These are phyloP conservation scores for Drosophila antonietae DNA, from an alignment of 2,888 invertebrate species.

Conservation along the genomic window DNA sequence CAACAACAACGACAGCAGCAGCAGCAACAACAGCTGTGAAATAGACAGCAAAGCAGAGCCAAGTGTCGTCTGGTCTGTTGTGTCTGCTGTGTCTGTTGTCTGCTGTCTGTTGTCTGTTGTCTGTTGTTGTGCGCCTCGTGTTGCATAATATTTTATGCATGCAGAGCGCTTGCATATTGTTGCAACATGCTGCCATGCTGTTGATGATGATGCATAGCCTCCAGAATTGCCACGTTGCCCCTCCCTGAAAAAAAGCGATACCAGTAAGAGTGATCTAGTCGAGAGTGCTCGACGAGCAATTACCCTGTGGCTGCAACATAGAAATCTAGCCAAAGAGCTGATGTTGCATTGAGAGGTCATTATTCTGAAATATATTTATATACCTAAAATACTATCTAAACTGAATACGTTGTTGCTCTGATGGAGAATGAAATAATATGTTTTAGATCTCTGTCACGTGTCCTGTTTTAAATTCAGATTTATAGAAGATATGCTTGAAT, in stretches of 20 bases:
- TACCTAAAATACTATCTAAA: no score
- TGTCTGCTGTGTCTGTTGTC: slow-evolving; percentile 27
- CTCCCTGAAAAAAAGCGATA: slow-evolving; percentile 55
- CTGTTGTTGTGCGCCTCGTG: slow-evolving; percentile 43
- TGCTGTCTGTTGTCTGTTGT: slow-evolving; percentile 46
- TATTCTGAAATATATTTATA: no score
- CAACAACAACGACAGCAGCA: slow-evolving; percentile 23
- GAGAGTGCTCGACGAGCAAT: slow-evolving; percentile 1
- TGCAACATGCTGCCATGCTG: slow-evolving; percentile 76
- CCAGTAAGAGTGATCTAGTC: slow-evolving; percentile 13
- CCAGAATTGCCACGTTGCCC: slow-evolving; percentile 70
- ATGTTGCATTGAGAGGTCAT: no score
- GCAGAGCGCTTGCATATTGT: slow-evolving; percentile 72
- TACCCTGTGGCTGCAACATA: neutral
- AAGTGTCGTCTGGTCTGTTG: slow-evolving; percentile 69
- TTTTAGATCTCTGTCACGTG: no score
- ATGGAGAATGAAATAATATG: no score
- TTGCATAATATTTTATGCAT: slow-evolving; percentile 79
- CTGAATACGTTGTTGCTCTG: no score
- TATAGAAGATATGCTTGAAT: no score
- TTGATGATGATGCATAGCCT: slow-evolving; percentile 79
- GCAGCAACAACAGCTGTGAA: slow-evolving; percentile 31
- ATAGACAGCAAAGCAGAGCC: slow-evolving; percentile 40
- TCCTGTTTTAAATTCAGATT: no score
- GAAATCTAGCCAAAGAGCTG: no score